These are phyloP conservation scores for Lepeophtheirus nordmannii DNA, from an alignment of 2,888 invertebrate species.

Conservation along the genomic window DNA sequence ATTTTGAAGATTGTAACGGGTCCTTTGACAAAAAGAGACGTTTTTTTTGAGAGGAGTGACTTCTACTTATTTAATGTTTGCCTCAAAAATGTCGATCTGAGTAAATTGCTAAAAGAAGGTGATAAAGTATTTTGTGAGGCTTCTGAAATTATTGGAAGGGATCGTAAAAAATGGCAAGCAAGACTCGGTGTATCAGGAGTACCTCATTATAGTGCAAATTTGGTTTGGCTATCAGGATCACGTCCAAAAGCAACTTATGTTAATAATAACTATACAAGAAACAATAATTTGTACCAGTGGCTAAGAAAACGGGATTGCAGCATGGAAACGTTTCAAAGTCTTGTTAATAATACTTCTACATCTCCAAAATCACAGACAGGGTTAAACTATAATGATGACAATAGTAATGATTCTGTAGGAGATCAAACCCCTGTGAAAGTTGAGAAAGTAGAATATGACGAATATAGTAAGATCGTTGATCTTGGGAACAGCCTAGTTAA, in stretches of 20 bases:
- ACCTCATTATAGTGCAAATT: slow-evolving; percentile 3
- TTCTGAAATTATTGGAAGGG: slow-evolving; percentile 12
- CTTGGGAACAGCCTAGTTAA: background rate
- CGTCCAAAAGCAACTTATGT: slow-evolving; percentile 10
- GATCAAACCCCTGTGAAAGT: background rate
- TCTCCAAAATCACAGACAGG: background rate
- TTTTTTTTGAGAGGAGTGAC: slow-evolving; percentile 9
- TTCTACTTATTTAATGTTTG: slow-evolving; percentile 5
- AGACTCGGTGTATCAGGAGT: background rate
- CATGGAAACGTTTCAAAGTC: background rate
- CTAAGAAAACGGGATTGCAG: background rate
- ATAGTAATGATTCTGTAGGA: no score
- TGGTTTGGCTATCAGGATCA: slow-evolving; percentile 2
- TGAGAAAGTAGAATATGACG: background rate
- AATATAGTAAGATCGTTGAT: background rate
- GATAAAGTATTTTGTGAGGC: slow-evolving; percentile 14
- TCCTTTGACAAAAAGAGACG: background rate
- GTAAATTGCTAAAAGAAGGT: slow-evolving; percentile 13
- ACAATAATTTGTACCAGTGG: background rate
- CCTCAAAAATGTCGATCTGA: slow-evolving; percentile 4
- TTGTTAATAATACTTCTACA: background rate
- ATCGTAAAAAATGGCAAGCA: slow-evolving; percentile 12
- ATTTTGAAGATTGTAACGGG: slow-evolving; percentile 1
- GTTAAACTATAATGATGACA: no score
- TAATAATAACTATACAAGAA: background rate